Percentiles rank a stretch among this genome's conserved stretches.
Evolutionary conservation across 2,113 vertebrate species (phyloP).

Genomic region (Syngnathus floridae): DNA sequence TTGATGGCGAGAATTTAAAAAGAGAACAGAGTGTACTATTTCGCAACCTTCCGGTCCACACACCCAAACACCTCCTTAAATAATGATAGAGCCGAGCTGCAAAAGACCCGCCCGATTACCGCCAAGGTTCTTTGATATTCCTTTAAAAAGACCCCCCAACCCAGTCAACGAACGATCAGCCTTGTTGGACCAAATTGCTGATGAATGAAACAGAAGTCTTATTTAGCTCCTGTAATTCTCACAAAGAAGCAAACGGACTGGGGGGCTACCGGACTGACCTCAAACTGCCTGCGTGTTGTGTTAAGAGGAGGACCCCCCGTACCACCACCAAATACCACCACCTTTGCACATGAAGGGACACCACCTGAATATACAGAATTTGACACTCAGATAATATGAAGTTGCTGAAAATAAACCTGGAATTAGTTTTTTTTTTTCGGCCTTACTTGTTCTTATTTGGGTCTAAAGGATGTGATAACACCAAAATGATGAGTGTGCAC

Average conservation of each 20-base stretch:
- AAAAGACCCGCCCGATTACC: conserved; percentile 30
- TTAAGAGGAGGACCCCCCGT: conserved; percentile 20
- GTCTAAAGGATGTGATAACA: not conserved
- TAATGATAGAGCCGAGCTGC: conserved; percentile 50
- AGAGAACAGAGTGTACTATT: not conserved
- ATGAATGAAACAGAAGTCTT: conserved; percentile 52
- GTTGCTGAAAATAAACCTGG: conserved; percentile 23
- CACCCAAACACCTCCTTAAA: conserved; percentile 28
- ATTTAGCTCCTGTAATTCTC: conserved; percentile 52
- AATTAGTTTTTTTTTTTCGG: conserved; percentile 26
- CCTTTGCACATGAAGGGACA: conserved; percentile 10
- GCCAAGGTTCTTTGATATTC: conserved; percentile 33
- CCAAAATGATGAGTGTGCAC: not conserved
- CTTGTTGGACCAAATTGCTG: conserved; percentile 37
- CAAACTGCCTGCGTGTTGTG: conserved; percentile 38
- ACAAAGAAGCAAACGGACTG: conserved; percentile 24
- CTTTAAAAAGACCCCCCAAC: conserved; percentile 28
- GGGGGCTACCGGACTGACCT: conserved; percentile 24
- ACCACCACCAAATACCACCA: conserved; percentile 12
- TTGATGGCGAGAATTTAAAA: not conserved
- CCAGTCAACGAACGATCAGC: conserved; percentile 20
- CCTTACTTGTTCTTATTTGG: conserved; percentile 16
- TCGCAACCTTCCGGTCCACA: conserved; percentile 23
- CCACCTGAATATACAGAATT: conserved; percentile 49
- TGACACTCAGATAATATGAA: conserved; percentile 30